These are phyloP conservation scores for Tachuris rubrigastra DNA, from an alignment of 2,113 vertebrate genomes.

Conservation along the genomic window DNA sequence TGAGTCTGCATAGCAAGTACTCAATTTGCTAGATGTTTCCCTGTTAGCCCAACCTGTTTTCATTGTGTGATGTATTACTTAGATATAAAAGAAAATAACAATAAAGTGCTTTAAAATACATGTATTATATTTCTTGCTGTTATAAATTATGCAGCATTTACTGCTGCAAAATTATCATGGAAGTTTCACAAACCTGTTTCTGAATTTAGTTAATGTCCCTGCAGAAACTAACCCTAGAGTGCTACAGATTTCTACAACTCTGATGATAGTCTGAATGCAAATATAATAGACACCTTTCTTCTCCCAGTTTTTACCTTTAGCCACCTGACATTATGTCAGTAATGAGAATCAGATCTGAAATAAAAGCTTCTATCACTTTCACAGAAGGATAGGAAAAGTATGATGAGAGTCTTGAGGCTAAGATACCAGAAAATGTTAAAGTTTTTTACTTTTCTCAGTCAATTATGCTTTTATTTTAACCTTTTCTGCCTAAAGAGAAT, in stretches of 20 bases:
- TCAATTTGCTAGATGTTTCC: background rate
- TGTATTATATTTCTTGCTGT: background rate
- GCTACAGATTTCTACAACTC: background rate
- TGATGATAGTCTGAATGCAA: constrained; percentile 24
- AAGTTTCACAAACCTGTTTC: constrained; percentile 34
- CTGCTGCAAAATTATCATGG: background rate
- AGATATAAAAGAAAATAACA: constrained; percentile 1
- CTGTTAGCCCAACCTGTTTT: background rate
- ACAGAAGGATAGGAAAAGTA: background rate
- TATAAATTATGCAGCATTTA: constrained; percentile 34
- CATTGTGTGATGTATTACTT: background rate
- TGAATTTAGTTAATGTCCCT: constrained; percentile 8
- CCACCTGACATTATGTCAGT: constrained; percentile 25
- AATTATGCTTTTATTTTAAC: background rate
- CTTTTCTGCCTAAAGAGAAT: background rate
- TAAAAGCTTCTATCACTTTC: background rate
- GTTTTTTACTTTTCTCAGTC: background rate
- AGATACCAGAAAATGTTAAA: background rate
- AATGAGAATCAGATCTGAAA: constrained; percentile 36
- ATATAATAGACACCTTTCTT: constrained; percentile 39
- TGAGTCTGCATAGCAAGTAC: background rate
- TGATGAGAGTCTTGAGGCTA: background rate
- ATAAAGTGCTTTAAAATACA: constrained; percentile 8
- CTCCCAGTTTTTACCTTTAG: constrained; percentile 46
- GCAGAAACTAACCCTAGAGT: constrained; percentile 40